Base-by-base conservation (phyloP, 64 coral and sea anemone genomes). In the Montipora foliosa region DNA sequence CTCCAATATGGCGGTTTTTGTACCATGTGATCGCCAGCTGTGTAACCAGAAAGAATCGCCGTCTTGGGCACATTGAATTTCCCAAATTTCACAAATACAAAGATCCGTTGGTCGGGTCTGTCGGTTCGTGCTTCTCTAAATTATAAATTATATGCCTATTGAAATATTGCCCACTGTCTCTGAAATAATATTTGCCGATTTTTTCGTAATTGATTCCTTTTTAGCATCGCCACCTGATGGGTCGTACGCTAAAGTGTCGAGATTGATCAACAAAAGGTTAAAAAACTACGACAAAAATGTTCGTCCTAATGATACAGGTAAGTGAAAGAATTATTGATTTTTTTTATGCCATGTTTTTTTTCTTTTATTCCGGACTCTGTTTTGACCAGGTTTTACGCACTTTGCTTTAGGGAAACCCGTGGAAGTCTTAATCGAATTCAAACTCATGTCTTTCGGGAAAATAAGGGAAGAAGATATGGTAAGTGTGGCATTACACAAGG, bases 391-490 rank as follows among this genome's bases (percentile, higher is more conserved):
- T 69, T 8, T 49, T 22, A 15, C 51, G 0, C 69, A 24, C 61
- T 64, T 64, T 64, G 9, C 13, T 11, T 19, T 17, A 97, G 95
- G 95, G 70, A 79, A 52, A 15, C 88, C 95, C 25, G 95, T 97
- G 11, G 92, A 94, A 94, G 95, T 97, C 12, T 84, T 97, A 8
- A 90, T 97, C 13, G 95, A 97, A 87, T 91, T 97, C 62, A 97
- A 97, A 73, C 87, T 97, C 37, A 97, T 97, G 95, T 73, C 95
- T 45, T 82, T 97, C 52, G 95, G 95, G 29, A 97, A 94, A 81
- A 93, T 97, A 25, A 77, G 95, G 76, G 95, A 97, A 73, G 95
- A 97, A 64, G 93, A 97, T 61, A 97, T 97, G 95, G 95, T 94
- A 91, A 91, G 77, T 75, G 37, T 37, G 37, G 37, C 37, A 37